Conservation (phyloP, 1,140 invertebrate genomes). For the Drosophila lini region DNA sequence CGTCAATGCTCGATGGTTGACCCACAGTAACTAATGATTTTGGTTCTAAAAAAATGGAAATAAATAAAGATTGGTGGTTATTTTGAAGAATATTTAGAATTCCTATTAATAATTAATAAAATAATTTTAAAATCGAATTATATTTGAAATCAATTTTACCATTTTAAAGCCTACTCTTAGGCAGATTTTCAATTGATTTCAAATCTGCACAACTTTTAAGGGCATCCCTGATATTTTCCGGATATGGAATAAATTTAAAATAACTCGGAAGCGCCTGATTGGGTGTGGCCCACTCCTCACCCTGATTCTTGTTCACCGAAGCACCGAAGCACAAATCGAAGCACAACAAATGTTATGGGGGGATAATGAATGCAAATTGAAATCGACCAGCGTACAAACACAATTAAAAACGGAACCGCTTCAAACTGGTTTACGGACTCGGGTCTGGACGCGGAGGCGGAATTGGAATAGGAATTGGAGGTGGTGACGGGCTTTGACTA, state of each 20-base stretch:
- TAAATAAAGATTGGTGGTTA: background rate
- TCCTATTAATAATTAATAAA: background rate
- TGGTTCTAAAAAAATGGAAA: conserved; percentile 57
- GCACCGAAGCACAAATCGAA: conserved; percentile 26
- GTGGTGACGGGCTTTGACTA: conserved; percentile 9
- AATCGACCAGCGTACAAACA: conserved; percentile 44
- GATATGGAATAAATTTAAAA: background rate
- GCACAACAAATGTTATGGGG: conserved; percentile 12
- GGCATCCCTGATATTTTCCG: background rate
- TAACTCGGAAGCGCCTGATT: conserved; percentile 15
- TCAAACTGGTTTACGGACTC: conserved; percentile 47
- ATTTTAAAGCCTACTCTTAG: background rate
- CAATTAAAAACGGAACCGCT: conserved; percentile 53
- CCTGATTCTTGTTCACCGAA: conserved; percentile 14
- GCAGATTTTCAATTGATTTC: background rate
- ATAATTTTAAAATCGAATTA: background rate
- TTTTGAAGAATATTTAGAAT: background rate
- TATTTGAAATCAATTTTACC: background rate
- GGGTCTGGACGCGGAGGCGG: conserved; percentile 14
- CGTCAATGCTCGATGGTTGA: conserved; percentile 70
- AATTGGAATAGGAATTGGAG: background rate
- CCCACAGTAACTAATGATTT: conserved; percentile 80
- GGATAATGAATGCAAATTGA: conserved; percentile 61
- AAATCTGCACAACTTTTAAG: background rate
- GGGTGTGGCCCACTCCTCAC: background rate